Percentiles rank a stretch among this genome's conserved stretches.
phyloP scores from a whole-genome alignment of 2,888 invertebrate genomes.

The Leucozona laternaria region DNA sequence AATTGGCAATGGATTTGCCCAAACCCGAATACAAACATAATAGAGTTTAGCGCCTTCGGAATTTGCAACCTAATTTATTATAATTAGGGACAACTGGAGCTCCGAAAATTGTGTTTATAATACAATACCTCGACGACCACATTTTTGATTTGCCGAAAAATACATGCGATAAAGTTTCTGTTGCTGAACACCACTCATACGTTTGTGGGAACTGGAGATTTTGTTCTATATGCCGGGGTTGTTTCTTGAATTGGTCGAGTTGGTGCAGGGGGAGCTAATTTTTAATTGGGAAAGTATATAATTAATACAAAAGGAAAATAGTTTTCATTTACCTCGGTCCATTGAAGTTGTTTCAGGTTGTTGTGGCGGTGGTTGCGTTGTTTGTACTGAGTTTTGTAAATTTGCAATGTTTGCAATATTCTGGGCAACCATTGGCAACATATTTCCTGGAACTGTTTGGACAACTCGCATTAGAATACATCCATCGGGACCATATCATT shows the following conservation, averaged over 20 bases:
- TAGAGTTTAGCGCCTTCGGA: constrained; percentile 85
- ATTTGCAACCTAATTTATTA: constrained; percentile 85
- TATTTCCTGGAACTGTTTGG: constrained; percentile 92
- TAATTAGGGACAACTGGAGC: constrained; percentile 92
- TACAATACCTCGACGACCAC: constrained; percentile 92
- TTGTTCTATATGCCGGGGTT: constrained; percentile 43
- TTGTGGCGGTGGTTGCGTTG: constrained; percentile 59
- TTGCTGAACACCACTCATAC: constrained; percentile 91
- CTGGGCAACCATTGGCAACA: constrained; percentile 81
- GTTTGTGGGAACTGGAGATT: constrained; percentile 43
- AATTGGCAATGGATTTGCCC: constrained; percentile 86
- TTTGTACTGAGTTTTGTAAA: constrained; percentile 66
- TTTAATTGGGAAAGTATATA: neutral
- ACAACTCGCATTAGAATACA: constrained; percentile 98
- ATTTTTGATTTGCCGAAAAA: constrained; percentile 92
- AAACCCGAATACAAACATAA: constrained; percentile 89
- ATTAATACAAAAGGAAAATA: neutral
- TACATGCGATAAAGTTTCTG: constrained; percentile 96
- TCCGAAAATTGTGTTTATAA: constrained; percentile 95
- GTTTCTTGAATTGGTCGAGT: constrained; percentile 25
- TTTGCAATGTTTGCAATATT: constrained; percentile 79
- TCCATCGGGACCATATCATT: constrained; percentile 98
- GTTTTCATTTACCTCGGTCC: constrained; percentile 61
- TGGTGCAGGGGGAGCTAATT: constrained; percentile 34
- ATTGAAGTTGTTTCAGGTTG: constrained; percentile 73